Evolutionary conservation across 2,113 vertebrate species (phyloP).

Genomic region (Sebastes fasciatus): DNA sequence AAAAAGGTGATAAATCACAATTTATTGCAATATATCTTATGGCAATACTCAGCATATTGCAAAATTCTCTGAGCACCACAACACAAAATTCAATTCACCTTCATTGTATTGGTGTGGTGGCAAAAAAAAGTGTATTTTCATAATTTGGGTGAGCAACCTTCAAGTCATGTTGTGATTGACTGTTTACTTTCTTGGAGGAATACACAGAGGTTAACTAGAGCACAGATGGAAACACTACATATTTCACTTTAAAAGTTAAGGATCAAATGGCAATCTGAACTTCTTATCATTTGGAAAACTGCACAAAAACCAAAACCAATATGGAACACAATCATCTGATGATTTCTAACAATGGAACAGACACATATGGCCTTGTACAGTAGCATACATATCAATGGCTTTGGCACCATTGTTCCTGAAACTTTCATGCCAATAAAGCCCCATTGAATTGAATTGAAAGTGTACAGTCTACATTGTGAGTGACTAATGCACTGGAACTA

Average conservation of each 20-base stretch:
- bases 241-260: not conserved
- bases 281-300: not conserved
- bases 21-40: too few species aligned
- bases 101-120: not conserved
- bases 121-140: not conserved
- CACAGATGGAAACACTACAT: not conserved
- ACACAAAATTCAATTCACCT: not conserved
- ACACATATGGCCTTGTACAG: too few species aligned
- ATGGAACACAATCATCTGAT: not conserved
- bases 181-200: not conserved
- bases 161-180: not conserved
- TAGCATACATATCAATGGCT: not conserved
- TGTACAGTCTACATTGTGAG: not conserved
- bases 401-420: not conserved
- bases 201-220: not conserved
- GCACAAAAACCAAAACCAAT: not conserved
- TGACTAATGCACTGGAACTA: not conserved
- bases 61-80: too few species aligned
- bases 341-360: not conserved
- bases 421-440: not conserved
- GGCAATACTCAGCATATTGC: too few species aligned
- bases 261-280: not conserved
- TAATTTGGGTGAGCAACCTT: not conserved
- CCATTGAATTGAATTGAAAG: not conserved
- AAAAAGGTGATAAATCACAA: too few species aligned